Base-by-base conservation (phyloP, 2,888 invertebrate species). In the Magallana nippona region DNA sequence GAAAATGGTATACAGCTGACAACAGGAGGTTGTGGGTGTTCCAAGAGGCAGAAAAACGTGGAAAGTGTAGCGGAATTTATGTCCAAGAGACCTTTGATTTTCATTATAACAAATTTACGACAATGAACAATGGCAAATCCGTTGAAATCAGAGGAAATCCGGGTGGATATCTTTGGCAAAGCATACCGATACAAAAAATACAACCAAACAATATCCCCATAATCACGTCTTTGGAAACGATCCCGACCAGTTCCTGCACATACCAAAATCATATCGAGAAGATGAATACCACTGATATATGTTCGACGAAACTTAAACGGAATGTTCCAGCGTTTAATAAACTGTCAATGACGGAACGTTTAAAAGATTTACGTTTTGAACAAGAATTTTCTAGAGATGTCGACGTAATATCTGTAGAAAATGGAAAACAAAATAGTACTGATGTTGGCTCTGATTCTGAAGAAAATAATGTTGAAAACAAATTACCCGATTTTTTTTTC, bases 1-100 rank as follows among this genome's bases (percentile, higher is more conserved):
- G 82, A 2, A 44, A 78, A 3, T 84, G 82, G 81, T 81, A 32
- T 17, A 81, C 84, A 55, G 56, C 62, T 27, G 84, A 84, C 27
- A 84, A 84, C 32, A 56, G 82, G 10, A 57, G 84, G 55, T 60
- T 84, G n/a, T 84, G 84, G 84, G 82, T 84, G 32, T 84, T 84
- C 63, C 60, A 78, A 19, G 78, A 81, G 62, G 81, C 82, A 32
- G 84, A 84, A 32, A 78, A 82, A 62, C n/a, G 81, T 13, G 84
- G 84, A 22, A 63, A 60, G 13, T 78, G 57, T 13, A 10, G 27
- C 19, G 17, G 15, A 32, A 44, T 78, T 55, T n/a, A n/a, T n/a
- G 81, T 79, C 13, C 22, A n/a, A 13, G 22, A 55, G 56, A 58
- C 27, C 13, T 15, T 11, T 1, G 78, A 55, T 17, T 57, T 83